A percentile compares a stretch with the other conserved stretches of the same genome.
Evolutionary conservation across 2,797 vertebrate genomes (phyloP).

Genomic region (Pipistrellus nathusii): DNA sequence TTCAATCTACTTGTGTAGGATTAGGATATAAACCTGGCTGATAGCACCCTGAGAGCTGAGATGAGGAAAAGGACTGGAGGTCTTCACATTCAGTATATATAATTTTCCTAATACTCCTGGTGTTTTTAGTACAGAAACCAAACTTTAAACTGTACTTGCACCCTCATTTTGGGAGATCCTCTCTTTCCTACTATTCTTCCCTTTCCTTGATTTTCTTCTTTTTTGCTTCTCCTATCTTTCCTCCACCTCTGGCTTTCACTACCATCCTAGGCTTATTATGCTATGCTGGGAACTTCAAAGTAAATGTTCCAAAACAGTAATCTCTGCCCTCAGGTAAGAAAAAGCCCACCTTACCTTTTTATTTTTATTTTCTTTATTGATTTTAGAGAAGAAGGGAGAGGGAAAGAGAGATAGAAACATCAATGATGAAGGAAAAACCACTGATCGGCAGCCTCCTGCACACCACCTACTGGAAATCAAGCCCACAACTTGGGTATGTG

Average conservation of each 20-base stretch:
- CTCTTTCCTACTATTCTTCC: slow-evolving; percentile 6
- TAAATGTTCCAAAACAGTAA: neutral
- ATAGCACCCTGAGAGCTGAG: neutral
- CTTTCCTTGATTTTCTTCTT: slow-evolving; percentile 24
- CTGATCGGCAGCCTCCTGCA: too few species aligned
- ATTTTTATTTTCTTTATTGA: too few species aligned
- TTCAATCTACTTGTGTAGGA: neutral
- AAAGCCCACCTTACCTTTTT: neutral
- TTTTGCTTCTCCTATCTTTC: neutral
- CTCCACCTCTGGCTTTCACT: neutral
- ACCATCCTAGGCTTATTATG: neutral
- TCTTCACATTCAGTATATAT: neutral
- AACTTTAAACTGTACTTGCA: neutral
- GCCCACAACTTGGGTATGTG: too few species aligned
- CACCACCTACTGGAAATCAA: too few species aligned
- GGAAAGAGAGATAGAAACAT: too few species aligned
- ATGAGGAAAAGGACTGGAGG: neutral
- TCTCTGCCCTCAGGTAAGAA: neutral
- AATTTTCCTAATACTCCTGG: neutral
- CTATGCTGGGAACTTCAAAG: neutral
- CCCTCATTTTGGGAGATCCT: neutral
- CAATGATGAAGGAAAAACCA: too few species aligned
- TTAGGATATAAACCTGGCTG: neutral
- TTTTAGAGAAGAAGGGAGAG: too few species aligned
- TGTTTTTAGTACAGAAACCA: neutral